Conservation (phyloP, 1,140 invertebrate species). For the Eubasilissa regina region DNA sequence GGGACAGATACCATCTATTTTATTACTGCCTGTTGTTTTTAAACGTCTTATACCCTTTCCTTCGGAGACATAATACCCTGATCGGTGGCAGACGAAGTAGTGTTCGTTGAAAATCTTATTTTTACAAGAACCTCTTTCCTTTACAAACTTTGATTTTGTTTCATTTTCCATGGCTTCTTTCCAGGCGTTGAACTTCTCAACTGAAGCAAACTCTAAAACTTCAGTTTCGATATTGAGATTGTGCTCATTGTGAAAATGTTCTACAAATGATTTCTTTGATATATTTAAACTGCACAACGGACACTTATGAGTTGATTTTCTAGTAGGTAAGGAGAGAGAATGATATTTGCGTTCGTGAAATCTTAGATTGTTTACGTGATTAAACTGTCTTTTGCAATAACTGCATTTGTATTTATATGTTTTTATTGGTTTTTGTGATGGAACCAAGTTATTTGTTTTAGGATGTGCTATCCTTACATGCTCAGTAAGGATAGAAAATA, state of each 20-base stretch:
- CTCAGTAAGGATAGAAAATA: background rate
- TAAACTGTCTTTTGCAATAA: conserved; percentile 14
- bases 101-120: conserved; percentile 20
- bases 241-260: conserved; percentile 6
- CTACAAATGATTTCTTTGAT: conserved; percentile 8
- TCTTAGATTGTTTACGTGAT: conserved; percentile 22
- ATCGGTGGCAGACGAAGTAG: conserved; percentile 12
- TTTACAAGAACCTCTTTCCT: conserved; percentile 13
- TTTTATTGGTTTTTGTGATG: conserved; percentile 7
- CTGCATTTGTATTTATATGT: conserved; percentile 26
- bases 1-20: conserved; percentile 34
- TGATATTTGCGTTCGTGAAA: conserved; percentile 20
- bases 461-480: conserved; percentile 14
- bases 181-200: background rate
- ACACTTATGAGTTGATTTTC: conserved; percentile 27
- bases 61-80: conserved; percentile 23
- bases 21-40: conserved; percentile 31
- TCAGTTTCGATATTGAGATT: conserved; percentile 5
- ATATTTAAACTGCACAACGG: background rate
- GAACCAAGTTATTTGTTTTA: conserved; percentile 23
- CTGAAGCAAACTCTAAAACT: background rate
- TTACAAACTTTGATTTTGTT: conserved; percentile 18
- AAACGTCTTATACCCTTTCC: conserved; percentile 28
- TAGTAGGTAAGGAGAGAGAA: background rate
- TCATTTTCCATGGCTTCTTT: conserved; percentile 3